A percentile compares a stretch with the other conserved stretches of the same genome.
Conservation (phyloP, 2,797 vertebrate genomes). For the Brachyalestes nurse region DNA sequence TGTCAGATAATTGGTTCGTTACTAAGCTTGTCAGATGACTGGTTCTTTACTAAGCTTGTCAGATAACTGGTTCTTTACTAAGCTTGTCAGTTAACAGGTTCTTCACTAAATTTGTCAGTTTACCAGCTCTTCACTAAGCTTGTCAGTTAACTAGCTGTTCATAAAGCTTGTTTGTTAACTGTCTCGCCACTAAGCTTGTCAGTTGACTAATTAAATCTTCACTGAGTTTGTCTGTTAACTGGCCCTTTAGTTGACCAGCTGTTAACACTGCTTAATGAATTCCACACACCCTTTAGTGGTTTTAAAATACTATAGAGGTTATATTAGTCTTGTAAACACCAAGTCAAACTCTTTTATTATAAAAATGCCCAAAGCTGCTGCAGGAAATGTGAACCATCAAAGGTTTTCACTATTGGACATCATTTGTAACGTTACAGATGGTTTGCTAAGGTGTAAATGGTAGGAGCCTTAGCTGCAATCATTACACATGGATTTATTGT, state of each 20-base stretch:
- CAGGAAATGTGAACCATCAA: neutral
- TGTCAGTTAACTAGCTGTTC: no score
- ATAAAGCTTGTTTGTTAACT: no score
- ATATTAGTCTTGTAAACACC: slow-evolving; percentile 5
- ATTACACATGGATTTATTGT: neutral
- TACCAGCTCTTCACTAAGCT: no score
- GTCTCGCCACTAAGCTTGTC: no score
- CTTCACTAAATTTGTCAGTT: no score
- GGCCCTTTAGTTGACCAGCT: neutral
- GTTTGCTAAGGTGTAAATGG: neutral
- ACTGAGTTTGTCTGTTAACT: no score
- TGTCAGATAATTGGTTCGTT: no score
- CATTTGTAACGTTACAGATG: neutral
- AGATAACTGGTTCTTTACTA: no score
- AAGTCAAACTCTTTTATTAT: neutral
- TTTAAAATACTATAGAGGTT: neutral
- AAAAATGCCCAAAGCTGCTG: neutral
- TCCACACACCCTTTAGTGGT: neutral
- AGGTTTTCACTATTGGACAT: neutral
- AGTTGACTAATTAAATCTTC: no score
- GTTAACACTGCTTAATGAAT: neutral
- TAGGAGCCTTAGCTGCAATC: neutral
- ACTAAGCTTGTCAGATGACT: no score
- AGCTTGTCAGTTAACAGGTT: no score
- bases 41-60: no score